These are phyloP conservation scores for Euproctis similis DNA, from an alignment of 2,888 invertebrate species.

Conservation along the genomic window DNA sequence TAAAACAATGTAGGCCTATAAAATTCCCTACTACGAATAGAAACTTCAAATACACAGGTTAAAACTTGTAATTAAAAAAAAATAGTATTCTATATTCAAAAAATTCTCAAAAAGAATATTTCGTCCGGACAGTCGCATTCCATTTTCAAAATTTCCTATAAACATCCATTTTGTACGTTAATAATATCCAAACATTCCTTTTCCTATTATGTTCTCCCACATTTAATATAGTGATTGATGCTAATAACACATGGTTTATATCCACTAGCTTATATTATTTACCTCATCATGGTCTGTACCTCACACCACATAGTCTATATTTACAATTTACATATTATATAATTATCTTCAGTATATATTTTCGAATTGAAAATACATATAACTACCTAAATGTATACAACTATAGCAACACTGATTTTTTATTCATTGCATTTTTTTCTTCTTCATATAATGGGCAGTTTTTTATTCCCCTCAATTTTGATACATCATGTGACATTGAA, in stretches of 20 bases:
- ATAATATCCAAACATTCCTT: slow-evolving; percentile 13
- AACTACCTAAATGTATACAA: background rate
- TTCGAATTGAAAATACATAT: slow-evolving; percentile 9
- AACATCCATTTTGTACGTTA: no score
- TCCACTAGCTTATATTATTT: slow-evolving; percentile 48
- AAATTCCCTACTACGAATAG: no score
- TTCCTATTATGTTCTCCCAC: slow-evolving; percentile 12
- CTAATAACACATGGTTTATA: slow-evolving; percentile 36
- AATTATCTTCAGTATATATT: slow-evolving; percentile 16
- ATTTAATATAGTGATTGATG: slow-evolving; percentile 21
- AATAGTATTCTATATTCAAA: no score
- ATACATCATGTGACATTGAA: no score
- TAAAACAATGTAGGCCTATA: no score
- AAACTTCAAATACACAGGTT: no score
- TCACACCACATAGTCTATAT: slow-evolving; percentile 57
- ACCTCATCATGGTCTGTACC: slow-evolving; percentile 49
- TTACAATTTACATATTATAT: slow-evolving; percentile 20
- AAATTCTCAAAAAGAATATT: no score
- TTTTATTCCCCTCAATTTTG: no score
- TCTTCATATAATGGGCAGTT: no score
- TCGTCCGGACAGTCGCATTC: slow-evolving; percentile 6
- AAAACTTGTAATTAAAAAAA: no score
- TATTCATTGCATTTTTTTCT: no score
- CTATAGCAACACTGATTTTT: no score
- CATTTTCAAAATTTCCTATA: slow-evolving; percentile 10